Evolutionary conservation across 2,113 vertebrate species (phyloP).

Genomic region (Lamprotornis superbus): DNA sequence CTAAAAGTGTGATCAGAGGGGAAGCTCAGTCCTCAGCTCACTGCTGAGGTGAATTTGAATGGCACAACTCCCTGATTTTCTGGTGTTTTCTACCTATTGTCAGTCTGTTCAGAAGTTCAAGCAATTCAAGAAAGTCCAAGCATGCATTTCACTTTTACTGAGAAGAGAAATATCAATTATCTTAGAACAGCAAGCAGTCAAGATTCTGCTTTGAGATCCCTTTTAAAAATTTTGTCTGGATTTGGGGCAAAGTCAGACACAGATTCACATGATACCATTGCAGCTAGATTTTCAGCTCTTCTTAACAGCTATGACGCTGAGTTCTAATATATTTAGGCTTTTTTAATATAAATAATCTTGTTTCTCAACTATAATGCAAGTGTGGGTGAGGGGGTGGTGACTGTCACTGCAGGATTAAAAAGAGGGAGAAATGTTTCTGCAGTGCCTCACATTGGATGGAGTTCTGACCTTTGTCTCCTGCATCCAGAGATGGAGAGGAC

Average conservation of each 20-base stretch:
- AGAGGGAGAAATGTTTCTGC: neutral
- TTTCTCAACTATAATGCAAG: neutral
- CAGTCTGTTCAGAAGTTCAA: neutral
- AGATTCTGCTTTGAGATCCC: neutral
- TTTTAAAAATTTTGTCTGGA: neutral
- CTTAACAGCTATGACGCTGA: neutral
- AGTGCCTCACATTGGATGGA: neutral
- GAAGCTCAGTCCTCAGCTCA: neutral
- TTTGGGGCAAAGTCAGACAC: neutral
- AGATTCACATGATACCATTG: neutral
- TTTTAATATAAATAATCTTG: neutral
- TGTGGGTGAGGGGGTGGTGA: neutral
- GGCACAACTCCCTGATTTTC: neutral
- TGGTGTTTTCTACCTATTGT: neutral
- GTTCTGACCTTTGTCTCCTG: neutral
- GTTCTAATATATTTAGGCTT: neutral
- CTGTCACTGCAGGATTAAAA: neutral
- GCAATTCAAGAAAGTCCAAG: neutral
- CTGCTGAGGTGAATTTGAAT: neutral
- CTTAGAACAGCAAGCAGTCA: neutral
- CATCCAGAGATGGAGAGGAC: neutral
- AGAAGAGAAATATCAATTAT: neutral
- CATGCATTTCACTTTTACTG: neutral
- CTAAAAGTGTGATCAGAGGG: neutral
- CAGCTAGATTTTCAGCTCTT: neutral